Percentiles rank a stretch among this genome's conserved stretches.
These are phyloP conservation scores for Polypterus bichir DNA, from an alignment of 2,113 vertebrate species.

Conservation along the genomic window DNA sequence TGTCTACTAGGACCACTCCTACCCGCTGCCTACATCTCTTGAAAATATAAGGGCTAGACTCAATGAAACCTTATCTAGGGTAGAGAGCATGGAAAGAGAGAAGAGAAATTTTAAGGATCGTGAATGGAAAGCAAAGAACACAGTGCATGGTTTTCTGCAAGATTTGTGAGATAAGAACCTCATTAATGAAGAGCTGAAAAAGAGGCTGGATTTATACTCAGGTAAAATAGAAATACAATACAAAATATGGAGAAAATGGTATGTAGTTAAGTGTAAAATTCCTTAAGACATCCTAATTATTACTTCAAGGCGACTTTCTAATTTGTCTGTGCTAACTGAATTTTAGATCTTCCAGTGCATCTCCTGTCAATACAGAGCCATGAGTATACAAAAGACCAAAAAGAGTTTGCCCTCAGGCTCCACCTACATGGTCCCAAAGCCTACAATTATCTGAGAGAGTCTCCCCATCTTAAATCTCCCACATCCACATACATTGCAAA, in stretches of 20 bases:
- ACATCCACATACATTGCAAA: constrained; percentile 12
- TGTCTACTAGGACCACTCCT: too few relatives aligned
- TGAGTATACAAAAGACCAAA: constrained; percentile 18
- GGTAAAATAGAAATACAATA: constrained; percentile 16
- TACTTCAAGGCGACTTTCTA: not conserved
- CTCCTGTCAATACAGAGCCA: constrained; percentile 17
- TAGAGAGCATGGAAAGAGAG: constrained; percentile 17
- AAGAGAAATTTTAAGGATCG: constrained; percentile 17
- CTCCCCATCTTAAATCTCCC: constrained; percentile 15
- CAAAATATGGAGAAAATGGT: too few relatives aligned
- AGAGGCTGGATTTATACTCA: constrained; percentile 17
- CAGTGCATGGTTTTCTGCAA: constrained; percentile 12
- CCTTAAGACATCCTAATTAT: too few relatives aligned
- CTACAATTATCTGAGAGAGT: constrained; percentile 19
- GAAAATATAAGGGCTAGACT: too few relatives aligned
- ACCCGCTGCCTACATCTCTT: too few relatives aligned
- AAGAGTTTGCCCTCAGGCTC: constrained; percentile 20
- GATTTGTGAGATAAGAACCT: constrained; percentile 19
- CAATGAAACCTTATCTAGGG: too few relatives aligned
- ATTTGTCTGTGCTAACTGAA: not conserved
- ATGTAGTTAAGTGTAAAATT: too few relatives aligned
- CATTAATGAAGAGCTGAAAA: constrained; percentile 13
- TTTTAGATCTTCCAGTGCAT: constrained; percentile 20
- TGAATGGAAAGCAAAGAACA: constrained; percentile 20
- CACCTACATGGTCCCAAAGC: constrained; percentile 20